Evolutionary conservation across 2,113 vertebrate species (phyloP).

Genomic region (Gymnogyps californianus): DNA sequence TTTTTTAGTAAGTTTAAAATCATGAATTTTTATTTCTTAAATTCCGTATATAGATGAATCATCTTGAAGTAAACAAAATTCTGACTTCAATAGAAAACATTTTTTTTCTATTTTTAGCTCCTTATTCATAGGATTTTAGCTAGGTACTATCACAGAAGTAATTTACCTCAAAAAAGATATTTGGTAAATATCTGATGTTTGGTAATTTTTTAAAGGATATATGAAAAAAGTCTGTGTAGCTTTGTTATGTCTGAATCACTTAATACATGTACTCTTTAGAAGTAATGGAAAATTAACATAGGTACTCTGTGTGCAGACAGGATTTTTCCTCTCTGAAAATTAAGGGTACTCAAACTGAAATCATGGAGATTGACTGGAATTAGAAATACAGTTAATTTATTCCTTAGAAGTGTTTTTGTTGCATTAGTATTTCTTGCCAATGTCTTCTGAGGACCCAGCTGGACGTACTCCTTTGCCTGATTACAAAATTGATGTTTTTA

Average conservation of each 20-base stretch:
- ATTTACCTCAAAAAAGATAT: not conserved
- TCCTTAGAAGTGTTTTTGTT: not conserved
- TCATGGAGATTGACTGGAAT: not conserved
- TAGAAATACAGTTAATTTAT: not conserved
- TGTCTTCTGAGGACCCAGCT: not conserved
- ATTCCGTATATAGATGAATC: not conserved
- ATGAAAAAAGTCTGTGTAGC: not conserved
- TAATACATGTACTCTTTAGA: not conserved
- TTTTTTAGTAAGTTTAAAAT: not conserved
- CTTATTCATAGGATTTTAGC: not conserved
- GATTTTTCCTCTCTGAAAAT: not conserved
- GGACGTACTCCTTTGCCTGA: not conserved
- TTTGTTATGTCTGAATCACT: not conserved
- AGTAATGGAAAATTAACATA: not conserved
- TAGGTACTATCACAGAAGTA: not conserved
- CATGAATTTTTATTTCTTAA: not conserved
- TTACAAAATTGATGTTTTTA: not conserved
- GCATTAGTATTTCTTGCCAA: not conserved
- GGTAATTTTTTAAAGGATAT: not conserved
- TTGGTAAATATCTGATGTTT: not conserved
- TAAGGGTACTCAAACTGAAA: not conserved
- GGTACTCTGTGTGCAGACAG: accelerated
- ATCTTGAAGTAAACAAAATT: not conserved
- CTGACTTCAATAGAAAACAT: not conserved
- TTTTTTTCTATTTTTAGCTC: not conserved